Conservation (phyloP, 2,113 vertebrate species). For the Myotis davidii region DNA sequence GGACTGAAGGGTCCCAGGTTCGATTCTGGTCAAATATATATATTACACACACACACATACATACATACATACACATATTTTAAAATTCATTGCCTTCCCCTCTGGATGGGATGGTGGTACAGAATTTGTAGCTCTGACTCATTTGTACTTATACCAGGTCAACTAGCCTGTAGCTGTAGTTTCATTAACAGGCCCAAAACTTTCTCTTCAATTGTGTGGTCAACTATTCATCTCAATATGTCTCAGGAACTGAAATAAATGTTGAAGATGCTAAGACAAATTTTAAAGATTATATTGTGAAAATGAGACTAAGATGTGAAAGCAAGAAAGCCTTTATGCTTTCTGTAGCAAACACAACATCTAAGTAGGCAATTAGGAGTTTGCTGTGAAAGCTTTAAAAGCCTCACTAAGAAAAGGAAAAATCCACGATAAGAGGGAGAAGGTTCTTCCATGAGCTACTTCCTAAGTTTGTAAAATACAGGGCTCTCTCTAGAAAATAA, state of each 20-base stretch:
- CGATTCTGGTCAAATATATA: too few species aligned
- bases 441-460: neutral
- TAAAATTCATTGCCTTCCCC: neutral
- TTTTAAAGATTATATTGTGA: conserved; percentile 24
- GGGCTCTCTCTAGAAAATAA: conserved; percentile 1
- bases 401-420: neutral
- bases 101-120: neutral
- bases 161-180: neutral
- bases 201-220: neutral
- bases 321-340: conserved; percentile 34
- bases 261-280: neutral
- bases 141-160: neutral
- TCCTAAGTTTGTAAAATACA: conserved; percentile 3
- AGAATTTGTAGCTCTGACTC: neutral
- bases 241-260: conserved; percentile 37
- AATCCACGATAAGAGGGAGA: neutral
- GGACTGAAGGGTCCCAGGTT: too few species aligned
- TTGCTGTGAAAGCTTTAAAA: conserved; percentile 20
- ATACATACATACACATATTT: too few species aligned
- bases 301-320: conserved; percentile 27
- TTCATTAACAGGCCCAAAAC: neutral
- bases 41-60: too few species aligned
- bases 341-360: neutral
- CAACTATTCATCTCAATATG: neutral
- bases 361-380: neutral